Percentiles rank a stretch among this genome's conserved stretches.
Evolutionary conservation across 2,888 invertebrate species (phyloP).

Genomic region (Synergus laeviventris): DNA sequence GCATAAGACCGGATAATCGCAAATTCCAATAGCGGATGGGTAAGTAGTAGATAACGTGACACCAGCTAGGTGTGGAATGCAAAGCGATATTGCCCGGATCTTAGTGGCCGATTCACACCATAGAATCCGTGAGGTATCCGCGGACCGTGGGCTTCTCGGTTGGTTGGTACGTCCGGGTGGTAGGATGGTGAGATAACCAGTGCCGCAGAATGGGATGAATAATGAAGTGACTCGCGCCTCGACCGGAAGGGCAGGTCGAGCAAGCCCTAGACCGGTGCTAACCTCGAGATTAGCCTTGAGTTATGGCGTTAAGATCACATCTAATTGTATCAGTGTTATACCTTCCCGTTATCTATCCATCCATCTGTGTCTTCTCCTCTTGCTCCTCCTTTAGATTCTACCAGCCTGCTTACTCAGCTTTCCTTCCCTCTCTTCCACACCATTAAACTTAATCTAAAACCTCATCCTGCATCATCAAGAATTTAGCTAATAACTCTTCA

Average conservation of each 20-base stretch:
- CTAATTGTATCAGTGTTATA: slow-evolving; percentile 75
- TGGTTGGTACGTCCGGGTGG: slow-evolving; percentile 64
- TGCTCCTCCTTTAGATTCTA: slow-evolving; percentile 50
- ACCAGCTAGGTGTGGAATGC: slow-evolving; percentile 35
- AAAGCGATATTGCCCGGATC: slow-evolving; percentile 51
- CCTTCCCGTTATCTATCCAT: slow-evolving; percentile 69
- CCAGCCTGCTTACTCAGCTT: slow-evolving; percentile 56
- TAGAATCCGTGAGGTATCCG: slow-evolving; percentile 66
- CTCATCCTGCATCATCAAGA: neutral
- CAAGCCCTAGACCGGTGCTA: slow-evolving; percentile 60
- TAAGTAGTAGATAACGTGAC: slow-evolving; percentile 37
- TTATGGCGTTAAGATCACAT: slow-evolving; percentile 75
- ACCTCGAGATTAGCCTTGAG: slow-evolving; percentile 74
- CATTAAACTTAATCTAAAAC: slow-evolving; percentile 65
- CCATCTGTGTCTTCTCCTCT: slow-evolving; percentile 65
- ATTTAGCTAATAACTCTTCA: slow-evolving; percentile 7
- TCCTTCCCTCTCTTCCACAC: slow-evolving; percentile 68
- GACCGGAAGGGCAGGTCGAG: slow-evolving; percentile 69
- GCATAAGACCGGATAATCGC: neutral
- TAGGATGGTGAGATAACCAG: slow-evolving; percentile 68
- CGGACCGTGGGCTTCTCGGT: slow-evolving; percentile 50
- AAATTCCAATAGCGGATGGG: slow-evolving; percentile 33
- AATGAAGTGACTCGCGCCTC: slow-evolving; percentile 75
- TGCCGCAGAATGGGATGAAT: slow-evolving; percentile 73
- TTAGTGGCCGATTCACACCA: slow-evolving; percentile 61